These are phyloP conservation scores for Okamejei kenojei DNA, from an alignment of 2,797 vertebrate species.

Conservation along the genomic window DNA sequence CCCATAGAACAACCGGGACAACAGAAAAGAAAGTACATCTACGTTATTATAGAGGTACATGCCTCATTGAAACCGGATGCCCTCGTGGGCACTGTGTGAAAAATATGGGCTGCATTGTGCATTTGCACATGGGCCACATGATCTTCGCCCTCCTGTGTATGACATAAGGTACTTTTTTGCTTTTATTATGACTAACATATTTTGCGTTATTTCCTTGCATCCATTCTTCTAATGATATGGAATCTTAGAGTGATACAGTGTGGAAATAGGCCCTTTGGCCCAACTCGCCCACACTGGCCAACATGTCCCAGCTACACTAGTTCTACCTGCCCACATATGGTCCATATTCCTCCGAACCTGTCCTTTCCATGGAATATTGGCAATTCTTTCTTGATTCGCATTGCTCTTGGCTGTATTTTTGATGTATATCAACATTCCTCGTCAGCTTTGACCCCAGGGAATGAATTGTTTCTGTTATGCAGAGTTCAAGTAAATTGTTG, in stretches of 20 bases:
- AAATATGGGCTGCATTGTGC: constrained; percentile 89
- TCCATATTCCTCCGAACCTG: too few relatives aligned
- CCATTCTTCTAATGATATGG: neutral
- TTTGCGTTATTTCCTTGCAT: neutral
- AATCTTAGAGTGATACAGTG: too few relatives aligned
- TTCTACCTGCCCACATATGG: too few relatives aligned
- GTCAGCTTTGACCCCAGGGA: neutral
- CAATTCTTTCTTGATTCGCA: neutral
- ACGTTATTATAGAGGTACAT: constrained; percentile 91
- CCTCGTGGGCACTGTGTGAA: constrained; percentile 84
- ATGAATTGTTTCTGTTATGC: neutral
- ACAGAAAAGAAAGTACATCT: constrained; percentile 95
- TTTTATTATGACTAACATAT: neutral
- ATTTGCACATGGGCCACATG: constrained; percentile 87
- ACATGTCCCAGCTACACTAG: too few relatives aligned
- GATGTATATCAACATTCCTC: neutral
- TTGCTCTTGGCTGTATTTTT: neutral
- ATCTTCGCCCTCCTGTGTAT: constrained; percentile 83
- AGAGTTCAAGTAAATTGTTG: neutral
- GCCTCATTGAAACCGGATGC: constrained; percentile 89
- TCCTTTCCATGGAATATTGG: neutral
- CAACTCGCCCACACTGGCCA: too few relatives aligned
- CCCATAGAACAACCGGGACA: constrained; percentile 85
- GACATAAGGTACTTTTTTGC: constrained; percentile 73
- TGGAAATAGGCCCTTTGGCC: too few relatives aligned